phyloP scores from a whole-genome alignment of 1,140 invertebrate species.

The Monochamus saltuarius region DNA sequence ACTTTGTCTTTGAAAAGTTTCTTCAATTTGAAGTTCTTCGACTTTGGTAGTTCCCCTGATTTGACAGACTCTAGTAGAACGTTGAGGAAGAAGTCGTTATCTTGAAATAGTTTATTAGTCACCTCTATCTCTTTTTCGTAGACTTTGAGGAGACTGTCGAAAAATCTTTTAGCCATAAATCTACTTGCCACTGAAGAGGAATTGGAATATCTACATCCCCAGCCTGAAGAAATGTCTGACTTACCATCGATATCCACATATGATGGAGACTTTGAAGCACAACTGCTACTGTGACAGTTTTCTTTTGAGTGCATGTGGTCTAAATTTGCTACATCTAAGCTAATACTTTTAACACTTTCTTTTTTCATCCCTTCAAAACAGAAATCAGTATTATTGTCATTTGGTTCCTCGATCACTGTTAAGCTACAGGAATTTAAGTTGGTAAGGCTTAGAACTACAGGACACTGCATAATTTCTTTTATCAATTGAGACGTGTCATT shows the following conservation, averaged over 20 bases:
- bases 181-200: constrained; percentile 5
- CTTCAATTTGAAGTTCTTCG: too few species aligned
- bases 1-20: too few species aligned
- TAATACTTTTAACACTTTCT: background rate
- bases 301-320: too few species aligned
- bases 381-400: constrained; percentile 6
- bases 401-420: constrained; percentile 2
- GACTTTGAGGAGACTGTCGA: constrained; percentile 33
- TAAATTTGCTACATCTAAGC: too few species aligned
- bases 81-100: constrained; percentile 30
- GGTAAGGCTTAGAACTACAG: background rate
- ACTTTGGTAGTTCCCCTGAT: too few species aligned
- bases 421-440: constrained; percentile 2
- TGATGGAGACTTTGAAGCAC: too few species aligned
- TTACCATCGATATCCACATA: too few species aligned
- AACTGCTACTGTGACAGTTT: too few species aligned
- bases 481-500: too few species aligned
- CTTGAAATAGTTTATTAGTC: constrained; percentile 30
- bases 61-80: constrained; percentile 4
- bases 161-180: constrained; percentile 33
- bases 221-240: too few species aligned
- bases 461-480: too few species aligned
- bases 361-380: background rate
- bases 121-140: constrained; percentile 39
- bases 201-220: background rate